Evolutionary conservation across 2,113 vertebrate genomes (phyloP).

Genomic region (Paradoxurus hermaphroditus): DNA sequence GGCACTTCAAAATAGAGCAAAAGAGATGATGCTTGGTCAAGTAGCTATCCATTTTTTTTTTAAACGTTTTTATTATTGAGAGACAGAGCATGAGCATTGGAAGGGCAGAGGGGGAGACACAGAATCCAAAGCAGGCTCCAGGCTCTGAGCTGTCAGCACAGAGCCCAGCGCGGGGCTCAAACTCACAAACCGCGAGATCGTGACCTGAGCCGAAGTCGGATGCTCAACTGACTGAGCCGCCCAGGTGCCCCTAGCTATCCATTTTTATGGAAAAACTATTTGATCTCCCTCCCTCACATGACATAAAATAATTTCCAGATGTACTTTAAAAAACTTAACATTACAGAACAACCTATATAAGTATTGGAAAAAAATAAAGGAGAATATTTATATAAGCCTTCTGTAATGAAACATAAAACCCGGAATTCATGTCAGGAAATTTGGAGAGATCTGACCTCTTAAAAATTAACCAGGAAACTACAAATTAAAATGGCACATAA

Average conservation of each 20-base stretch:
- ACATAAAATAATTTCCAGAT: constrained; percentile 14
- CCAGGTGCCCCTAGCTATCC: no score
- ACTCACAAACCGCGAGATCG: no score
- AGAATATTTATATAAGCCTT: background rate
- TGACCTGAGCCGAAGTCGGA: no score
- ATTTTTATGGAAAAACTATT: constrained; percentile 23
- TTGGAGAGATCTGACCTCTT: background rate
- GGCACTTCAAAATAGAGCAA: background rate
- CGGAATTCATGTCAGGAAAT: background rate
- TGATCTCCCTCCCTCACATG: background rate
- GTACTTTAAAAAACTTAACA: background rate
- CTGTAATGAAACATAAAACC: background rate
- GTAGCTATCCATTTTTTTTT: background rate
- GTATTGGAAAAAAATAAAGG: background rate
- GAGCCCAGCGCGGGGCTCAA: no score
- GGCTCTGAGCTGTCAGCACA: no score
- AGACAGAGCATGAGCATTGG: no score
- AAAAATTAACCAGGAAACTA: background rate
- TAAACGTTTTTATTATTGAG: no score
- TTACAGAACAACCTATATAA: background rate
- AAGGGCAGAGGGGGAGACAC: no score
- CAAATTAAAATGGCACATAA: constrained; percentile 24
- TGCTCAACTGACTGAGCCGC: no score
- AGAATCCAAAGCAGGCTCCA: no score
- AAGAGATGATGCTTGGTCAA: background rate